Conservation (phyloP, 2,888 invertebrate species). For the Neocrepidodera transversa region DNA sequence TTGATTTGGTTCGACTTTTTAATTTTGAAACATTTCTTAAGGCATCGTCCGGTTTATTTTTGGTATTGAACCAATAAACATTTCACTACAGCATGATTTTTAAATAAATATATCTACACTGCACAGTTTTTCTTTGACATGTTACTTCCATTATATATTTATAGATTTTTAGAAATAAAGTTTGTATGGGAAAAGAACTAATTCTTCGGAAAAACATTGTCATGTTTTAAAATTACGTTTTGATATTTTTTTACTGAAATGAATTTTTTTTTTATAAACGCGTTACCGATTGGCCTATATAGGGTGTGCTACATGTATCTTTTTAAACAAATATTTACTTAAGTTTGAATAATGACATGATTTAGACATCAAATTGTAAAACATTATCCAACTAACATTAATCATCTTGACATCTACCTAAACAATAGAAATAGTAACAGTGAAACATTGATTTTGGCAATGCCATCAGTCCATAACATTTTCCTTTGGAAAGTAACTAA, state of each 20-base stretch:
- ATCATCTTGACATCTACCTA: constrained; percentile 24
- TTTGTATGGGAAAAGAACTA: neutral
- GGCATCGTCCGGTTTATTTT: constrained; percentile 47
- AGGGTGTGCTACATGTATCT: no score
- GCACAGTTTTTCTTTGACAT: constrained; percentile 42
- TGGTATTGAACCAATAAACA: constrained; percentile 52
- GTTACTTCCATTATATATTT: constrained; percentile 44
- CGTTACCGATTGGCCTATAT: no score
- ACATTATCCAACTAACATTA: constrained; percentile 8
- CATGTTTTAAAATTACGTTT: no score
- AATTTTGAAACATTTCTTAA: constrained; percentile 46
- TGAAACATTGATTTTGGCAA: constrained; percentile 15
- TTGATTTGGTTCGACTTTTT: constrained; percentile 50
- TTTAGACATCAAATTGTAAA: constrained; percentile 2
- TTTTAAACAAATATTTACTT: no score
- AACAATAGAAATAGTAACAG: constrained; percentile 25
- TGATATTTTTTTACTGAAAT: no score
- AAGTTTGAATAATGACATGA: constrained; percentile 4
- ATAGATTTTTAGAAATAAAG: constrained; percentile 34
- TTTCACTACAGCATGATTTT: constrained; percentile 51
- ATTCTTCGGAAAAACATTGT: no score
- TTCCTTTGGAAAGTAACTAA: constrained; percentile 17
- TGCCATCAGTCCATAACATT: constrained; percentile 8
- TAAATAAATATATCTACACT: constrained; percentile 50
- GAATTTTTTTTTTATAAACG: no score